phyloP scores from a whole-genome alignment of 2,113 vertebrate genomes.

The Bombycilla garrulus region DNA sequence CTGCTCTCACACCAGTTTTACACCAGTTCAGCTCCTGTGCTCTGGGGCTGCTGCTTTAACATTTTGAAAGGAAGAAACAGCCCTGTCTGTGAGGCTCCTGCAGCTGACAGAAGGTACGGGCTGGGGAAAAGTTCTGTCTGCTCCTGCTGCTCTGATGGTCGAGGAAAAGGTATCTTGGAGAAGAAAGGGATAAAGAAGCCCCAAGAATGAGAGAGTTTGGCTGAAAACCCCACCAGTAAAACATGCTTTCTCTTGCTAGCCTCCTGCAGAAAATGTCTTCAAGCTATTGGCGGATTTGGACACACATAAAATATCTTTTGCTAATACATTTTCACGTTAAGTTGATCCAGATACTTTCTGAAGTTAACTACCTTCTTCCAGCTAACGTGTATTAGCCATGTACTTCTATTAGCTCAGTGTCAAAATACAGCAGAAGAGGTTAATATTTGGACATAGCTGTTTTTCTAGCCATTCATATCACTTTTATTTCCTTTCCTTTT shows the following conservation, averaged over 20 bases:
- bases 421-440: not conserved
- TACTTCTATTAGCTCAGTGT: not conserved
- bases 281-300: slow-evolving; percentile 2
- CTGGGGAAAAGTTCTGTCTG: not conserved
- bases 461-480: slow-evolving; percentile 37
- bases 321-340: not conserved
- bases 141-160: not conserved
- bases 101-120: not conserved
- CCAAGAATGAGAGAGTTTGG: not conserved
- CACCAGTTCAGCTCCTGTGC: not conserved
- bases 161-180: not conserved
- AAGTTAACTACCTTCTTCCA: not conserved
- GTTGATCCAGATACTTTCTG: not conserved
- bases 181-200: slow-evolving; percentile 2
- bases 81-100: not conserved
- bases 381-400: accelerated
- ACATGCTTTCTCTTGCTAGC: not conserved
- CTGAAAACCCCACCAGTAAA: slow-evolving; percentile 6
- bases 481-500: slow-evolving; percentile 51
- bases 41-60: not conserved
- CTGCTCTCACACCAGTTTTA: not conserved
- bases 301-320: not conserved
- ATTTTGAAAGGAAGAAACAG: not conserved
- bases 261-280: not conserved
- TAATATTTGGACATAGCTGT: not conserved